Evolutionary conservation across 2,113 vertebrate genomes (phyloP).

Genomic region (cat (Felis catus)): DNA sequence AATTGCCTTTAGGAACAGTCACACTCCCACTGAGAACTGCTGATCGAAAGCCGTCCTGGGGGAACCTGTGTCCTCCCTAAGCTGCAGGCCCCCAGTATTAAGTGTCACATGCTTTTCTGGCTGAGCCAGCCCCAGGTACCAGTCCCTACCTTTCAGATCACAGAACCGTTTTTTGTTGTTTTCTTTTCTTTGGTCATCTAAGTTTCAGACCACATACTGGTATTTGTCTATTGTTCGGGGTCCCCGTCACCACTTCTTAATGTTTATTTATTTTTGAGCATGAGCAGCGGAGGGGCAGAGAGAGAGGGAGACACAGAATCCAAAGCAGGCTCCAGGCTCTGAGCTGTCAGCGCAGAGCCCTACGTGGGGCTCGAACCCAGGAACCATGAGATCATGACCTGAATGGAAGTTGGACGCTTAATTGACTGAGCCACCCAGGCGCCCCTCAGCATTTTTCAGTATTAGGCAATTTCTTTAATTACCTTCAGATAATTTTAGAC

Average conservation of each 20-base stretch:
- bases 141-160: background rate
- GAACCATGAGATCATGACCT: too few species aligned
- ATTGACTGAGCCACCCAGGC: too few species aligned
- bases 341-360: too few species aligned
- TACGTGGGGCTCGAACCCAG: too few species aligned
- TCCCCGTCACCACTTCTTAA: background rate
- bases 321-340: too few species aligned
- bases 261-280: too few species aligned
- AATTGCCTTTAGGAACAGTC: accelerated
- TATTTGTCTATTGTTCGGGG: background rate
- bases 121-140: background rate
- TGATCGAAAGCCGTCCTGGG: background rate
- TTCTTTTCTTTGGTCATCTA: background rate
- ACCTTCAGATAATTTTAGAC: background rate
- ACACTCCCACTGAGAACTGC: background rate
- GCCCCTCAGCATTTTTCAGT: background rate
- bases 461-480: background rate
- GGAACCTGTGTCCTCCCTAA: background rate
- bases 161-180: background rate
- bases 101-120: background rate
- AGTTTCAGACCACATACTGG: accelerated
- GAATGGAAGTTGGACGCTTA: too few species aligned
- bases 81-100: background rate
- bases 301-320: too few species aligned
- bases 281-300: too few species aligned